These are phyloP conservation scores for Salvelinus namaycush DNA, from an alignment of 2,113 vertebrate species.

Conservation along the genomic window DNA sequence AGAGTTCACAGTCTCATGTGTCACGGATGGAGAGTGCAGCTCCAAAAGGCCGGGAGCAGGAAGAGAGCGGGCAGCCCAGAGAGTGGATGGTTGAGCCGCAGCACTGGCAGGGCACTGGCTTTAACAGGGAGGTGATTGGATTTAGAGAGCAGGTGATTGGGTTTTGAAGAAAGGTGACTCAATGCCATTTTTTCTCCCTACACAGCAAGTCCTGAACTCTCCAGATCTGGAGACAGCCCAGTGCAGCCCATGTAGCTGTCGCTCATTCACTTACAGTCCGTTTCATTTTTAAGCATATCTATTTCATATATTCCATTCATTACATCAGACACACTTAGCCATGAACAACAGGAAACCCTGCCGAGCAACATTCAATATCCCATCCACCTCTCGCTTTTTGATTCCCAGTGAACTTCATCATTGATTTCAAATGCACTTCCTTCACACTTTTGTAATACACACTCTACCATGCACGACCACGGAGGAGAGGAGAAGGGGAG, in stretches of 20 bases:
- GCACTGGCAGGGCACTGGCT: constrained; percentile 55
- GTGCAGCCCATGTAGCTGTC: background rate
- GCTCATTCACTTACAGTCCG: background rate
- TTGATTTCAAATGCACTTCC: constrained; percentile 43
- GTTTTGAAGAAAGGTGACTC: constrained; percentile 65
- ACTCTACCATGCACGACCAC: background rate
- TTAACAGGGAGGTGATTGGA: constrained; percentile 56
- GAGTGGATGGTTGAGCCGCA: constrained; percentile 52
- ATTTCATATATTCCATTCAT: constrained; percentile 33
- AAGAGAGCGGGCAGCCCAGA: constrained; percentile 37
- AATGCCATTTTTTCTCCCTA: constrained; percentile 53
- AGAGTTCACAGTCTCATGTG: constrained; percentile 62
- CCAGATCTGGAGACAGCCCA: background rate
- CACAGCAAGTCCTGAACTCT: constrained; percentile 36
- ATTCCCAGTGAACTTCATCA: constrained; percentile 43
- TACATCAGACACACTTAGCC: constrained; percentile 41
- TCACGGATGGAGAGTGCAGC: constrained; percentile 50
- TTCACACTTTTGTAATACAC: constrained; percentile 29
- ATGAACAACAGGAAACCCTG: constrained; percentile 25
- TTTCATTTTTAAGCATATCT: background rate
- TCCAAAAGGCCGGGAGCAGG: background rate
- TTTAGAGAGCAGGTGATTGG: constrained; percentile 65
- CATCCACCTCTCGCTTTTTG: constrained; percentile 12
- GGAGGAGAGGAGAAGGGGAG: constrained; percentile 32
- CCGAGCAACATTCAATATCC: constrained; percentile 17